These are phyloP conservation scores for Fragum fragum DNA, from an alignment of 2,888 invertebrate species.

Conservation along the genomic window DNA sequence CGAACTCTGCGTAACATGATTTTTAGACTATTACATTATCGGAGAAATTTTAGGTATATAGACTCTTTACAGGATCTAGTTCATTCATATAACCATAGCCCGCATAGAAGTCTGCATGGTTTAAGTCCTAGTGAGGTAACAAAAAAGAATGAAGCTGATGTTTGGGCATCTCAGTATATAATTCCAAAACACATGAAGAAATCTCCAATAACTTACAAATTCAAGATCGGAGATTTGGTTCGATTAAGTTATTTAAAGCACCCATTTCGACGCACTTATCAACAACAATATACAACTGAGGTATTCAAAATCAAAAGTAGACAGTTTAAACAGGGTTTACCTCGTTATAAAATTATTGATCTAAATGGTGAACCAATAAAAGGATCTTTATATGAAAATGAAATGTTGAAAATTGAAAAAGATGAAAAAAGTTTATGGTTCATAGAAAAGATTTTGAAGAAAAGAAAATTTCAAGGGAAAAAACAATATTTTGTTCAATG, in stretches of 20 bases:
- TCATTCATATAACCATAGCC: no score
- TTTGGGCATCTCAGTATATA: slow-evolving; percentile 43
- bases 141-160: slow-evolving; percentile 39
- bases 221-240: slow-evolving; percentile 41
- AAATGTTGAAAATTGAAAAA: slow-evolving; percentile 42
- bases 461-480: slow-evolving; percentile 44
- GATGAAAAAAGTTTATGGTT: slow-evolving; percentile 51
- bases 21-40: slow-evolving; percentile 45
- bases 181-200: slow-evolving; percentile 27
- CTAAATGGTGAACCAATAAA: slow-evolving; percentile 35
- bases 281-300: slow-evolving; percentile 52
- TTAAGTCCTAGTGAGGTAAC: slow-evolving; percentile 35
- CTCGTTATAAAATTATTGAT: slow-evolving; percentile 45
- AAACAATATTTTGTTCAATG: slow-evolving; percentile 46
- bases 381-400: slow-evolving; percentile 41
- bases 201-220: slow-evolving; percentile 24
- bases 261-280: slow-evolving; percentile 49
- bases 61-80: slow-evolving; percentile 44
- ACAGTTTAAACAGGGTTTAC: slow-evolving; percentile 47
- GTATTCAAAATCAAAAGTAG: slow-evolving; percentile 50
- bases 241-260: slow-evolving; percentile 47
- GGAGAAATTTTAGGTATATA: slow-evolving; percentile 51
- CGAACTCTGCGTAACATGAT: slow-evolving; percentile 44
- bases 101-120: slow-evolving; percentile 47
- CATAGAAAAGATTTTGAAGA: slow-evolving; percentile 48